Conservation (phyloP, 2,113 vertebrate species). For the Sterrhoptilus dennistouni region DNA sequence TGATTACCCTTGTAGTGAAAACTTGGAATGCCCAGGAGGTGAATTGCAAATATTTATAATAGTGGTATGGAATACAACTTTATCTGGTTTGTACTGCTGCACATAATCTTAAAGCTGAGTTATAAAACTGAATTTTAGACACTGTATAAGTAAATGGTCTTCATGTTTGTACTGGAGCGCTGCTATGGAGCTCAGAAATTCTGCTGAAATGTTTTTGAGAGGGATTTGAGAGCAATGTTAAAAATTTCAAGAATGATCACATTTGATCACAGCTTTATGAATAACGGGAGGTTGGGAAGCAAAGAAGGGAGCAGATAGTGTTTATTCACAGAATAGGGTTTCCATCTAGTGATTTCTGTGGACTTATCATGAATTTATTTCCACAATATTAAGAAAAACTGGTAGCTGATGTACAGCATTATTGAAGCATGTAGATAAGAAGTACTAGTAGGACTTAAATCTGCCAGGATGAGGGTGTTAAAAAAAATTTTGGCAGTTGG, state of each 20-base stretch:
- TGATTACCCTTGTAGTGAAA: not conserved
- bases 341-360: not conserved
- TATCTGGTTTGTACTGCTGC: not conserved
- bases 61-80: not conserved
- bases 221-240: not conserved
- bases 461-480: not conserved
- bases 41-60: not conserved
- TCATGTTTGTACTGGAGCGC: not conserved
- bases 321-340: not conserved
- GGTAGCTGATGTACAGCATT: not conserved
- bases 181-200: not conserved
- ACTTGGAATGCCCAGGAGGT: not conserved
- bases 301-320: not conserved
- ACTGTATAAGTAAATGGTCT: not conserved
- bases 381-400: not conserved
- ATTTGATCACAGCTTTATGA: not conserved
- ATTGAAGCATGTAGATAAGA: slow-evolving; percentile 14
- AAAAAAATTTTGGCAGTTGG: slow-evolving; percentile 30
- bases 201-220: not conserved
- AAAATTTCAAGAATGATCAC: not conserved
- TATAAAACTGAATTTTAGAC: not conserved
- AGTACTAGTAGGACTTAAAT: slow-evolving; percentile 1
- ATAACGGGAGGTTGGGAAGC: not conserved
- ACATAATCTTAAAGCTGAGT: not conserved
- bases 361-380: not conserved